Conservation (phyloP, 1,140 invertebrate species). For the Melitaea cinxia region DNA sequence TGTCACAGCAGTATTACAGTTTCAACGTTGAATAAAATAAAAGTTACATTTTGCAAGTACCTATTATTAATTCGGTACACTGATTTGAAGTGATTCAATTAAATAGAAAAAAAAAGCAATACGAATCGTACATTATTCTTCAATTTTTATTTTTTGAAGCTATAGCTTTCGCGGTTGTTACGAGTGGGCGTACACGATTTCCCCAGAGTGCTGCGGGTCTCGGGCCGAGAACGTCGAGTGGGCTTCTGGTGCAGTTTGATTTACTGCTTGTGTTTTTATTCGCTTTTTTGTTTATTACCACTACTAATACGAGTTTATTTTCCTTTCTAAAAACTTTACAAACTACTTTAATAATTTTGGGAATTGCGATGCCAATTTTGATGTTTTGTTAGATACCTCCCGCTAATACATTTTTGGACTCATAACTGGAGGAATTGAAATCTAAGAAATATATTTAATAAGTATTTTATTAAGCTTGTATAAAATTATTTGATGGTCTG, state of each 20-base stretch:
- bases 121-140: not conserved
- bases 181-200: slow-evolving; percentile 12
- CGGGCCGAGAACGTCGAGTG: slow-evolving; percentile 19
- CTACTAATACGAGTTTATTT: not conserved
- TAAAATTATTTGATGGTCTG: too few relatives aligned
- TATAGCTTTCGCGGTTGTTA: slow-evolving; percentile 6
- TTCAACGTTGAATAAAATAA: too few relatives aligned
- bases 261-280: slow-evolving; percentile 19
- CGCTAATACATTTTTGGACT: too few relatives aligned
- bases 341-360: too few relatives aligned
- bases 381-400: too few relatives aligned
- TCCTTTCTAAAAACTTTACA: too few relatives aligned
- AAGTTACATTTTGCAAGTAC: too few relatives aligned
- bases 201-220: slow-evolving; percentile 13
- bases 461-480: too few relatives aligned
- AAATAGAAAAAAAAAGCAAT: not conserved
- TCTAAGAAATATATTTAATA: too few relatives aligned
- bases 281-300: slow-evolving; percentile 5
- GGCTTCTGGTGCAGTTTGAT: slow-evolving; percentile 13
- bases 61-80: not conserved
- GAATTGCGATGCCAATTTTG: too few relatives aligned
- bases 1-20: too few relatives aligned
- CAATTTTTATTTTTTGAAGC: slow-evolving; percentile 4
- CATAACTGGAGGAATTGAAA: too few relatives aligned
- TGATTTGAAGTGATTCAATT: slow-evolving; percentile 1